phyloP scores from a whole-genome alignment of 2,113 vertebrate species.

The Buteo buteo region DNA sequence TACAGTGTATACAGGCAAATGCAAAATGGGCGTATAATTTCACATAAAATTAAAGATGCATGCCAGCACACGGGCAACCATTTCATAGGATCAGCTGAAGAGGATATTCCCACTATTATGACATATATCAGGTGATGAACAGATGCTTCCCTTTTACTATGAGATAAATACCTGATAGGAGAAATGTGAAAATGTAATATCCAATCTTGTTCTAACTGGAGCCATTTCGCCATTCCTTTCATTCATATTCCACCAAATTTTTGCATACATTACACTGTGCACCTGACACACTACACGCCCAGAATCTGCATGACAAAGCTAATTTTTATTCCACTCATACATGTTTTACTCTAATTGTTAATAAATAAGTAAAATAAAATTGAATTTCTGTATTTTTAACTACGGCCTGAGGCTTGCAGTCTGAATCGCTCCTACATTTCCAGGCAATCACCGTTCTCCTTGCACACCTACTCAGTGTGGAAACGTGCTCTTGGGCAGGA shows the following conservation, averaged over 20 bases:
- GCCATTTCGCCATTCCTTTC: background rate
- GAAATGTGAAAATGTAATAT: accelerated
- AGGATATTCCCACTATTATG: background rate
- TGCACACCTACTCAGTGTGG: accelerated
- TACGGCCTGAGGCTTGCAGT: background rate
- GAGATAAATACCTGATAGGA: background rate
- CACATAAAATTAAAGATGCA: background rate
- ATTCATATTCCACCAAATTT: background rate
- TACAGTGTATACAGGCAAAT: accelerated
- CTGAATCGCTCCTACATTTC: accelerated
- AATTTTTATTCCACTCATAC: background rate
- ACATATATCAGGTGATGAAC: accelerated
- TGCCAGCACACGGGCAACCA: background rate
- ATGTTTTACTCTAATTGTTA: accelerated
- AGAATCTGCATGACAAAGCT: accelerated
- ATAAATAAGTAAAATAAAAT: background rate
- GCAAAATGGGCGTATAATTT: background rate
- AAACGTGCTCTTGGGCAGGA: background rate
- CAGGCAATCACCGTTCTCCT: background rate
- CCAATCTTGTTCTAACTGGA: background rate
- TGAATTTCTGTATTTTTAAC: accelerated
- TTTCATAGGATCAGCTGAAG: background rate
- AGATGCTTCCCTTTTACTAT: background rate
- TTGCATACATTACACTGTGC: accelerated
- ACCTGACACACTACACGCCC: accelerated